These are phyloP conservation scores for Xenentodon cancila DNA, from an alignment of 2,797 vertebrate species.

Conservation along the genomic window DNA sequence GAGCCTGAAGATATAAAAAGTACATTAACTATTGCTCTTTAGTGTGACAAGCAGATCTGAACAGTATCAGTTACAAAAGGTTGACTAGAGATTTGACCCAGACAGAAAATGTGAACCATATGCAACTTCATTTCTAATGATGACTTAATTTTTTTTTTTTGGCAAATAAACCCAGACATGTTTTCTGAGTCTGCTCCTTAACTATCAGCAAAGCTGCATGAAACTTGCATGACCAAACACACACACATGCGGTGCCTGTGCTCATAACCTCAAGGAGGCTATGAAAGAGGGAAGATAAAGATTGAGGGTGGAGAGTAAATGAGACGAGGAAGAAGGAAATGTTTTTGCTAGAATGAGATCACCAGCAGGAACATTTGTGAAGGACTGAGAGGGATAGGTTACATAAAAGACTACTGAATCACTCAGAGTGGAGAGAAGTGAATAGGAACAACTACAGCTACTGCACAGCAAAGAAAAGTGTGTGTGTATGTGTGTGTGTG, in stretches of 20 bases:
- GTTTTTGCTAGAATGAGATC: constrained; percentile 48
- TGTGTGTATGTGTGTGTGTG: no score
- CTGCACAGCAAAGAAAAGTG: constrained; percentile 4
- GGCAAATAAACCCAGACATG: constrained; percentile 13
- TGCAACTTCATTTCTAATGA: constrained; percentile 9
- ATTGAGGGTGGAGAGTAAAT: constrained; percentile 27
- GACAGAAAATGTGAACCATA: constrained; percentile 1
- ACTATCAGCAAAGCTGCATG: constrained; percentile 18
- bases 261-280: constrained; percentile 28
- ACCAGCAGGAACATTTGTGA: constrained; percentile 37
- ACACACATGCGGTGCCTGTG: constrained; percentile 4
- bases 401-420: not conserved
- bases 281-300: constrained; percentile 29
- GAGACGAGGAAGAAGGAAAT: constrained; percentile 37
- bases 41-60: constrained; percentile 17
- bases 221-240: constrained; percentile 24
- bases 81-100: not conserved
- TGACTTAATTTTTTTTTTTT: not conserved
- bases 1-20: constrained; percentile 42
- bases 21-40: constrained; percentile 27
- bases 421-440: not conserved
- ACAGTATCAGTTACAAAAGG: constrained; percentile 10
- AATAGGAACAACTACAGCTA: constrained; percentile 1
- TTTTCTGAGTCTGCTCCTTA: constrained; percentile 9
- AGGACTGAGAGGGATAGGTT: constrained; percentile 17